Evolutionary conservation across 2,888 invertebrate genomes (phyloP).

Genomic region (Lepidocyrtoides sp.): DNA sequence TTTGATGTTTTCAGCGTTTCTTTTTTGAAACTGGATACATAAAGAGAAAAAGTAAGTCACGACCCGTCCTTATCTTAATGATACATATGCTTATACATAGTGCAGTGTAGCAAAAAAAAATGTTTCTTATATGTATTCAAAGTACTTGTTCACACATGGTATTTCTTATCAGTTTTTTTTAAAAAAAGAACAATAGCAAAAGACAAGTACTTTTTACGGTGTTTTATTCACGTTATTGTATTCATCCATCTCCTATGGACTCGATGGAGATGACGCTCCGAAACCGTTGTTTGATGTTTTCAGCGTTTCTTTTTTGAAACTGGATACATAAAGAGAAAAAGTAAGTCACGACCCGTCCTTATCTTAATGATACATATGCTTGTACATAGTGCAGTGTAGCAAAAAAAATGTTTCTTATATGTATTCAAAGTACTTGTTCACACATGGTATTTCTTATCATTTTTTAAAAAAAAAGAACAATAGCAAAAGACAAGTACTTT

Average conservation of each 20-base stretch:
- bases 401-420: too few species aligned
- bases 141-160: not conserved
- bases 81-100: too few species aligned
- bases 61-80: slow-evolving; percentile 58
- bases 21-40: slow-evolving; percentile 15
- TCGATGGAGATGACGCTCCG: not conserved
- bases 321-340: slow-evolving; percentile 7
- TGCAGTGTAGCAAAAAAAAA: too few species aligned
- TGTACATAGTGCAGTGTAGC: too few species aligned
- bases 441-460: slow-evolving; percentile 16
- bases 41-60: slow-evolving; percentile 29
- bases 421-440: slow-evolving; percentile 14
- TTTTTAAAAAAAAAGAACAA: too few species aligned
- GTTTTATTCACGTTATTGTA: not conserved
- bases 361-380: slow-evolving; percentile 61
- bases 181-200: slow-evolving; percentile 23
- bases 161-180: slow-evolving; percentile 18
- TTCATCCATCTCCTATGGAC: not conserved
- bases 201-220: slow-evolving; percentile 5
- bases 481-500: slow-evolving; percentile 29
- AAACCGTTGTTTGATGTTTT: slow-evolving; percentile 25
- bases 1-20: slow-evolving; percentile 14
- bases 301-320: not conserved
- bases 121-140: too few species aligned
- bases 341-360: slow-evolving; percentile 47